A percentile compares a stretch with the other conserved stretches of the same genome.
Evolutionary conservation across 2,888 invertebrate genomes (phyloP).

Genomic region (Cosmia pyralina): DNA sequence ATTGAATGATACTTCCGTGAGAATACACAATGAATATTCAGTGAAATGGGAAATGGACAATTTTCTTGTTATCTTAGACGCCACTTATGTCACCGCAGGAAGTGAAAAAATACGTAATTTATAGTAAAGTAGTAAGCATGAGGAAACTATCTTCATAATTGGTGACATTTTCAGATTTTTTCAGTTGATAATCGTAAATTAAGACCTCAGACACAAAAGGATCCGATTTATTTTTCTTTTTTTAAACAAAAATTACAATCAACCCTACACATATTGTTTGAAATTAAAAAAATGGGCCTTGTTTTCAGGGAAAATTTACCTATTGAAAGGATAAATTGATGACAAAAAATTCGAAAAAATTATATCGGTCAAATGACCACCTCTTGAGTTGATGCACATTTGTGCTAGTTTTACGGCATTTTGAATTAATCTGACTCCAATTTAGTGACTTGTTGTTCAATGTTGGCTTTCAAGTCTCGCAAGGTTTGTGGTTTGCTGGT

Average conservation of each 20-base stretch:
- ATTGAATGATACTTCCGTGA: conserved; percentile 45
- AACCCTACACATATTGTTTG: not conserved
- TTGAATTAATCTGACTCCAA: too few species aligned
- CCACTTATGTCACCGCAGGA: conserved; percentile 25
- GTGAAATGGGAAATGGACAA: conserved; percentile 44
- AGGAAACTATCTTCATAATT: not conserved
- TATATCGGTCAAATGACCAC: too few species aligned
- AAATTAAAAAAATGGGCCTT: too few species aligned
- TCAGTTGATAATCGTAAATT: not conserved
- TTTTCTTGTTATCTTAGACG: conserved; percentile 43
- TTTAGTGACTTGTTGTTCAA: too few species aligned
- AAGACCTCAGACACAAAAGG: not conserved
- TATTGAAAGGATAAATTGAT: too few species aligned
- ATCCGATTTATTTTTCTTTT: not conserved
- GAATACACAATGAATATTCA: conserved; percentile 44
- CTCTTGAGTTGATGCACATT: too few species aligned
- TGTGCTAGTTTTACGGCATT: too few species aligned
- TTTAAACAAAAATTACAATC: not conserved
- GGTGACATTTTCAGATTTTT: not conserved
- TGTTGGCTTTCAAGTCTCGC: too few species aligned
- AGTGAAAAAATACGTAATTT: not conserved
- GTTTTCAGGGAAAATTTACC: too few species aligned
- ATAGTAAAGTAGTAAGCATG: conserved; percentile 12
- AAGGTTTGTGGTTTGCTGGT: too few species aligned
- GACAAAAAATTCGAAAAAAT: too few species aligned